A percentile compares a stretch with the other conserved stretches of the same genome.
Evolutionary conservation across 1,140 invertebrate genomes (phyloP).

Genomic region (Rhopalosiphum padi): DNA sequence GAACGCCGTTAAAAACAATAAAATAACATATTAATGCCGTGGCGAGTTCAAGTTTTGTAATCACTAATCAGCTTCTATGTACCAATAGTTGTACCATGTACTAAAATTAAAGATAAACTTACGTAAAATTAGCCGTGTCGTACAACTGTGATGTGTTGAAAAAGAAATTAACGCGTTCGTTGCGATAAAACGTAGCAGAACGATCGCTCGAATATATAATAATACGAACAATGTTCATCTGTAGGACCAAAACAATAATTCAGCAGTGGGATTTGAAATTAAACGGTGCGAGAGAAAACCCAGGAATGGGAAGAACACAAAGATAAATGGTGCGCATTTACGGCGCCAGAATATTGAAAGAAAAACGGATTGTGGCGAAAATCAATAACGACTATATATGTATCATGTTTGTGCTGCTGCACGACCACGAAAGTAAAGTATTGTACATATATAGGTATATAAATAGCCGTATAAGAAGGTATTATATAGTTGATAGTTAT

Average conservation of each 20-base stretch:
- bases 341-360: not conserved
- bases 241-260: not conserved
- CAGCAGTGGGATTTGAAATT: not conserved
- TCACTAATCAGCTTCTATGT: not conserved
- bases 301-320: not conserved
- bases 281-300: not conserved
- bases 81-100: not conserved
- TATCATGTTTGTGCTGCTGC: not conserved
- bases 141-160: not conserved
- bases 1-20: not conserved
- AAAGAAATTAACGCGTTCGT: not conserved
- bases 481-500: not conserved
- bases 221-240: not conserved
- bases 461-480: not conserved
- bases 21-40: not conserved
- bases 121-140: not conserved
- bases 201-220: not conserved
- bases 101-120: not conserved
- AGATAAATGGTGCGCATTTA: conserved; percentile 7
- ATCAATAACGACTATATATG: not conserved
- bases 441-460: not conserved
- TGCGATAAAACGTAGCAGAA: not conserved
- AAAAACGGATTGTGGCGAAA: conserved; percentile 11
- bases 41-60: not conserved
- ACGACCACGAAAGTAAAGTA: not conserved